These are phyloP conservation scores for Momotus momota DNA, from an alignment of 2,797 vertebrate species.

Conservation along the genomic window DNA sequence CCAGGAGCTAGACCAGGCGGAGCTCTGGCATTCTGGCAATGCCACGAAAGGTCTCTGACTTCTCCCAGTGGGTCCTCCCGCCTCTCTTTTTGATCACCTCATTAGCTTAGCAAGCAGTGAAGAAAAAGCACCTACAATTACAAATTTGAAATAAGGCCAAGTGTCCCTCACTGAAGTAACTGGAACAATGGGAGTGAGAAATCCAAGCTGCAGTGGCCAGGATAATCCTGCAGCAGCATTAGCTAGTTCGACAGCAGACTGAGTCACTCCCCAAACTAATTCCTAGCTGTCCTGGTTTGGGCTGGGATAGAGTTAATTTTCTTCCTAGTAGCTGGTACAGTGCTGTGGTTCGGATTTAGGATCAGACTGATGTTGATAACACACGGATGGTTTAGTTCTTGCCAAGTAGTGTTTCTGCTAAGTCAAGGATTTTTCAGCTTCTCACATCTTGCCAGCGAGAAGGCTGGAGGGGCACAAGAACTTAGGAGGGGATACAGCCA, in stretches of 20 bases:
- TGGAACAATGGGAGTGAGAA: neutral
- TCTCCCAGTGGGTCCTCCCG: neutral
- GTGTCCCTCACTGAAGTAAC: neutral
- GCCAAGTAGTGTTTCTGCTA: too few species aligned
- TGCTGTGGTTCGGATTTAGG: neutral
- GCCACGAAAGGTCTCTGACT: neutral
- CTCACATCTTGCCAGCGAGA: neutral
- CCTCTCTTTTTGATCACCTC: neutral
- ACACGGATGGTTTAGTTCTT: neutral
- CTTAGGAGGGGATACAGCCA: neutral
- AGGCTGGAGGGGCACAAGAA: neutral
- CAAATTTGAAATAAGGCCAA: neutral
- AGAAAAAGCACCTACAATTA: neutral
- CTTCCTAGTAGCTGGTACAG: neutral
- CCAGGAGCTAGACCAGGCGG: neutral
- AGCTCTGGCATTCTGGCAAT: neutral
- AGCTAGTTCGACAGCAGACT: neutral
- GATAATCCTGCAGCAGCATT: constrained; percentile 19
- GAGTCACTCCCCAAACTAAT: neutral
- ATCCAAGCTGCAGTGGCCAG: neutral
- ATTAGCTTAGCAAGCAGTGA: neutral
- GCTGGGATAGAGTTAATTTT: neutral
- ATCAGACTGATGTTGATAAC: neutral
- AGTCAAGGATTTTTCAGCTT: neutral
- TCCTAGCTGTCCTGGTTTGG: neutral